Percentiles rank a stretch among this genome's conserved stretches.
Evolutionary conservation across 2,888 invertebrate species (phyloP).

Genomic region (Spialia ferax): DNA sequence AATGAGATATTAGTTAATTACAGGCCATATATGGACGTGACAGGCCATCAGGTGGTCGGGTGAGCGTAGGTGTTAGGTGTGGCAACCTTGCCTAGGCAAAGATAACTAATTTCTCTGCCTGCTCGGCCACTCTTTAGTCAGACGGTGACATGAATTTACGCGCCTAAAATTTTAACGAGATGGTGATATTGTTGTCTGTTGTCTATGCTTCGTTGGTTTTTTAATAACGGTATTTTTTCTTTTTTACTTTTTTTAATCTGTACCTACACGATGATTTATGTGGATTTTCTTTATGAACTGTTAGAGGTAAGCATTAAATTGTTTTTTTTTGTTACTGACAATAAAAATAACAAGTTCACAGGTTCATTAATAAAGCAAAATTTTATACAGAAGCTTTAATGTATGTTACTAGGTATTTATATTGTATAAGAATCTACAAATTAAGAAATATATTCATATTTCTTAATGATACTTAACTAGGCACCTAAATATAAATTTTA

Average conservation of each 20-base stretch:
- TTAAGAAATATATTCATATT: too few species aligned
- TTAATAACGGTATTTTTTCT: background rate
- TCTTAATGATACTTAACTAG: too few species aligned
- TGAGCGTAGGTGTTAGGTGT: constrained; percentile 73
- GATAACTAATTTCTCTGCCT: constrained; percentile 61
- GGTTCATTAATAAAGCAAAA: background rate
- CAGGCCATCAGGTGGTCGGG: constrained; percentile 57
- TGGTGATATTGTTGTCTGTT: background rate
- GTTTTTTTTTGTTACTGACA: background rate
- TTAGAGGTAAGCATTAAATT: constrained; percentile 65
- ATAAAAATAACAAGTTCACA: background rate
- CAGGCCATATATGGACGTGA: constrained; percentile 65
- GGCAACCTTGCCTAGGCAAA: constrained; percentile 64
- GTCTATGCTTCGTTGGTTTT: background rate
- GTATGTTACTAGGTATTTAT: too few species aligned
- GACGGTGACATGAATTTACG: constrained; percentile 56
- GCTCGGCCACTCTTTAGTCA: constrained; percentile 60
- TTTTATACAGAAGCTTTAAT: too few species aligned
- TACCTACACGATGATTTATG: constrained; percentile 67
- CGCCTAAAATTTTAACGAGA: constrained; percentile 8
- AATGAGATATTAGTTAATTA: constrained; percentile 56
- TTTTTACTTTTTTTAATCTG: constrained; percentile 11
- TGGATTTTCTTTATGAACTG: constrained; percentile 75
- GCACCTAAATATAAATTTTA: too few species aligned
- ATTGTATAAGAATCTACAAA: too few species aligned